Base-by-base conservation (phyloP, 2,888 invertebrate species). In the Cerastis rubricosa region DNA sequence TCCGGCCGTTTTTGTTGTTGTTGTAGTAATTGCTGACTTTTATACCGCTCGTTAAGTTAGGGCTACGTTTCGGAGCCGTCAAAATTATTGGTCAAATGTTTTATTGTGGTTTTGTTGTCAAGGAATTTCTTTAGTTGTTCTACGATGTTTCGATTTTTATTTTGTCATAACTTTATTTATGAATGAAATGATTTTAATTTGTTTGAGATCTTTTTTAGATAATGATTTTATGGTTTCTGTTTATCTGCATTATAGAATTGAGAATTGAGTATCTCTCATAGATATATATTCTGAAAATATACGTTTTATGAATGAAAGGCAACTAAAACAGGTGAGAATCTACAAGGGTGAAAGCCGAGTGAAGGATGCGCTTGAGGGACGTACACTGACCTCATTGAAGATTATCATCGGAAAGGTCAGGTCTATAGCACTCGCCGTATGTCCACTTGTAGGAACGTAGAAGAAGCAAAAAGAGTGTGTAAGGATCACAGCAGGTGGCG, bases 11-110 rank as follows among this genome's bases (percentile, higher is more conserved):
- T 69, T 64, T 67, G 79, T 65, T 80, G 76, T 66, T 75, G 76
- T 64, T 70, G 76, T 65, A 76, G 74, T 83, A 85, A 78, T 76
- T 85, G 67, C 74, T 47, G 64, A 76, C 71, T 82, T 78, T 74
- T 81, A 75, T 71, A 73, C 63, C 65, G 65, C 64, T 54, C 78
- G 72, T 78, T 64, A 78, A 64, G 68, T 74, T 75, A 70, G 71
- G 43, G 78, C 81, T 74, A 81, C 66, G 59, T 64, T 68, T 29
- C n/a, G n/a, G 19, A 51, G 67, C 29, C 22, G 49, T 29, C 59
- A 57, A 66, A 61, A 61, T 82, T 45, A 78, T 72, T 74, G 69
- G 47, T 51, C 25, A 51, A 66, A n/a, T 40, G 61, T 73, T 76
- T 70, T 68, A 68, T 35, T 66, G 25, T 35, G 2, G 61, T 80